These are phyloP conservation scores for Scarus forsteni DNA, from an alignment of 2,797 vertebrate genomes.

Conservation along the genomic window DNA sequence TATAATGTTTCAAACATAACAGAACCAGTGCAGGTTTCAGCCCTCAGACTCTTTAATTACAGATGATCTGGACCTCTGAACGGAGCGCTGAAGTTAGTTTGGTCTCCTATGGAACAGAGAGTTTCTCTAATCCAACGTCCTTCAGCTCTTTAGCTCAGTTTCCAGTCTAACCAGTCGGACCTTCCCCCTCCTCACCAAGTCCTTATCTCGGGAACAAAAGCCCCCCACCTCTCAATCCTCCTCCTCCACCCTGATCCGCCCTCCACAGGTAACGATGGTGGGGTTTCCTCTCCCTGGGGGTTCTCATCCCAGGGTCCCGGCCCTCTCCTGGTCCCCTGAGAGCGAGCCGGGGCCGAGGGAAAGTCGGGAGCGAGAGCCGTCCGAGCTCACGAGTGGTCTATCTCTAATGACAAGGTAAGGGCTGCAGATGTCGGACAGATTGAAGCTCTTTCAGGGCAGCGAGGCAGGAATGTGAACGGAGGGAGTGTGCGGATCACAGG, in stretches of 20 bases:
- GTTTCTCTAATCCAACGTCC: not conserved
- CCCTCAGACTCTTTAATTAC: too few species aligned
- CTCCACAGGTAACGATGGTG: constrained; percentile 55
- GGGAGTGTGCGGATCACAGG: constrained; percentile 51
- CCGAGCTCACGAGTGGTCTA: constrained; percentile 67
- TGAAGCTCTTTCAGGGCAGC: constrained; percentile 61
- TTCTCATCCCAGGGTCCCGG: constrained; percentile 61
- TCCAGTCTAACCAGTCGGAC: constrained; percentile 64
- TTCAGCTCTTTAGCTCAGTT: constrained; percentile 49
- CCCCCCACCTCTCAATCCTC: constrained; percentile 56
- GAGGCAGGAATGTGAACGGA: constrained; percentile 68
- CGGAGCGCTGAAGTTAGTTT: too few species aligned
- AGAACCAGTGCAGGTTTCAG: too few species aligned
- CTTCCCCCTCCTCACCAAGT: constrained; percentile 27
- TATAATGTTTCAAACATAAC: too few species aligned
- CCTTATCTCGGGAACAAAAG: constrained; percentile 57
- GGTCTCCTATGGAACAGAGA: not conserved
- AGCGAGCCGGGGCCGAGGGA: constrained; percentile 58
- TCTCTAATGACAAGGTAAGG: constrained; percentile 84
- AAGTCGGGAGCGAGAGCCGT: constrained; percentile 58
- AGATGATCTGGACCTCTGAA: too few species aligned
- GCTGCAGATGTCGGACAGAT: constrained; percentile 87
- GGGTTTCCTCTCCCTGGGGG: constrained; percentile 52
- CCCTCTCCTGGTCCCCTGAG: constrained; percentile 62
- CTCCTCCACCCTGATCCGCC: constrained; percentile 37